Percentiles rank a stretch among this genome's conserved stretches.
Conservation (phyloP, 2,888 invertebrate genomes). For the Lasius platythorax region DNA sequence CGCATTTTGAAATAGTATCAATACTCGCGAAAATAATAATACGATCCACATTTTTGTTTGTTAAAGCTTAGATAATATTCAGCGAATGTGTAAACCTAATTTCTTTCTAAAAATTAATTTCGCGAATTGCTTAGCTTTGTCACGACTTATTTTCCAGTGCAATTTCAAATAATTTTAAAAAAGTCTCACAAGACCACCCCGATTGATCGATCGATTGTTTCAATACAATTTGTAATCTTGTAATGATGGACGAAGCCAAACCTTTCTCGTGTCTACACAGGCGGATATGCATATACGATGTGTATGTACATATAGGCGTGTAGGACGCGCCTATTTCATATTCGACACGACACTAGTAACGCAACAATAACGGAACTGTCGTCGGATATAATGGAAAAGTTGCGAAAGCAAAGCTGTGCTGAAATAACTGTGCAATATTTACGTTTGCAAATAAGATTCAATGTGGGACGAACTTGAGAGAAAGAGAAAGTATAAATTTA, state of each 20-base stretch:
- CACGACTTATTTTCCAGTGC: background rate
- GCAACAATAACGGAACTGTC: slow-evolving; percentile 56
- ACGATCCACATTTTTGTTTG: background rate
- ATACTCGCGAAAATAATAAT: background rate
- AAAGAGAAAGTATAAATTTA: background rate
- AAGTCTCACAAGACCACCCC: background rate
- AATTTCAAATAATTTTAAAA: background rate
- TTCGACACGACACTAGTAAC: slow-evolving; percentile 56
- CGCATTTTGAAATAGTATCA: background rate
- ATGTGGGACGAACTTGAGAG: background rate
- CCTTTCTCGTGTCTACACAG: slow-evolving; percentile 46
- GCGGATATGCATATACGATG: slow-evolving; percentile 51
- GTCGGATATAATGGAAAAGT: slow-evolving; percentile 21
- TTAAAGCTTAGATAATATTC: background rate
- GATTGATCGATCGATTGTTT: slow-evolving; percentile 21
- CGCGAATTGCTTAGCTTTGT: background rate
- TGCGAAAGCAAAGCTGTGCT: slow-evolving; percentile 1
- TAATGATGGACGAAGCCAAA: slow-evolving; percentile 44
- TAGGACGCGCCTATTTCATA: slow-evolving; percentile 64
- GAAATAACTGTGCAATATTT: background rate
- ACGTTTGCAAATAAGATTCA: slow-evolving; percentile 18
- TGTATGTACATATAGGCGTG: slow-evolving; percentile 66
- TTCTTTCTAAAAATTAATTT: background rate
- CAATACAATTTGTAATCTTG: slow-evolving; percentile 31
- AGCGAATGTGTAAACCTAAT: background rate